phyloP scores from a whole-genome alignment of 2,888 invertebrate species.

The Oscheius sp. region DNA sequence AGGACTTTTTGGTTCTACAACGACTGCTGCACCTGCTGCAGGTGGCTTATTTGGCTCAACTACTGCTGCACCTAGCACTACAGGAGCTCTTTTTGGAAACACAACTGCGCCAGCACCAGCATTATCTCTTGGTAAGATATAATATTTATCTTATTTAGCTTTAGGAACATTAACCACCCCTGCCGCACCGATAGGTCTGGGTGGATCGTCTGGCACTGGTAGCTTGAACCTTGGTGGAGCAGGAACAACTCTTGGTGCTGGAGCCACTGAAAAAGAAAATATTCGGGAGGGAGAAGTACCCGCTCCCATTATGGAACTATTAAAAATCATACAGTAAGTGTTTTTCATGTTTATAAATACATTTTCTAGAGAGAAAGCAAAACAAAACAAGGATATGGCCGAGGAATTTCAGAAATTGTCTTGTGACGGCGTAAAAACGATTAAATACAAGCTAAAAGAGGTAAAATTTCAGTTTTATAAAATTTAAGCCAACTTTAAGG shows the following conservation, averaged over 20 bases:
- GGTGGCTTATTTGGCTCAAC: neutral
- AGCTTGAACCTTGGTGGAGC: constrained; percentile 13
- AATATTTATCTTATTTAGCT: neutral
- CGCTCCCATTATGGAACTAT: constrained; percentile 8
- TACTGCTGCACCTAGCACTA: neutral
- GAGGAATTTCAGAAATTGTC: constrained; percentile 28
- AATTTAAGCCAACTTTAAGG: constrained; percentile 4
- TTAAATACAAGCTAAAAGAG: constrained; percentile 29
- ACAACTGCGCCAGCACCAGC: constrained; percentile 12
- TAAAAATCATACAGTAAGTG: constrained; percentile 14
- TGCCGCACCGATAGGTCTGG: constrained; percentile 22
- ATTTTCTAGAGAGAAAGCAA: constrained; percentile 11
- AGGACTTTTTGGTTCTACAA: neutral
- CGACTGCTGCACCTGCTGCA: constrained; percentile 10
- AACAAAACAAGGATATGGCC: constrained; percentile 30
- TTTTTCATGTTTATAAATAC: neutral
- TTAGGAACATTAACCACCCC: neutral
- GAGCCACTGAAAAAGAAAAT: constrained; percentile 21
- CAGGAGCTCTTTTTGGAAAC: constrained; percentile 29
- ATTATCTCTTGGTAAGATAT: neutral
- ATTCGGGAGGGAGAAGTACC: constrained; percentile 30
- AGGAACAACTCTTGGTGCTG: neutral
- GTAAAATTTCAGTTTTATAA: constrained; percentile 14
- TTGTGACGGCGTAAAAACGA: constrained; percentile 22
- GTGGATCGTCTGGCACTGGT: constrained; percentile 8